phyloP scores from a whole-genome alignment of 2,113 vertebrate species.

The Lepidothrix coronata region DNA sequence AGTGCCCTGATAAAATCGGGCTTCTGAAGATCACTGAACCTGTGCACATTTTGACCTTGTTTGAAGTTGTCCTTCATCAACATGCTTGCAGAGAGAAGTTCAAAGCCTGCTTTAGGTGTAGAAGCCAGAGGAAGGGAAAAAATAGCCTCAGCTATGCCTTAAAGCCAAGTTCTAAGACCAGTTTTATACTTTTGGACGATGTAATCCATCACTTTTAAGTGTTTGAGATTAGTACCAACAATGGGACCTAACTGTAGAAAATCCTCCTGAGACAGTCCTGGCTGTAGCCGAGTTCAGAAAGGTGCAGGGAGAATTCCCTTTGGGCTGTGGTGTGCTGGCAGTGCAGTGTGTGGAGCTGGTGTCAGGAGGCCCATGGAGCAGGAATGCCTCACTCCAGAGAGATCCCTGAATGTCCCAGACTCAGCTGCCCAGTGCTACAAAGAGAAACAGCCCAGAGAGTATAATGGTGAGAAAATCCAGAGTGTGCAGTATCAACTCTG shows the following conservation, averaged over 20 bases:
- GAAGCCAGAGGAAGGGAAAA: background rate
- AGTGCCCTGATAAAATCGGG: conserved; percentile 11
- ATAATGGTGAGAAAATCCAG: background rate
- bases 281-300: background rate
- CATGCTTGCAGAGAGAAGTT: background rate
- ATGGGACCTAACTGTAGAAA: background rate
- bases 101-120: conserved; percentile 2
- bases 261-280: background rate
- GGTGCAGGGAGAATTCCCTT: background rate
- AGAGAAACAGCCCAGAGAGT: background rate
- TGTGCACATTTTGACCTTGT: conserved; percentile 6
- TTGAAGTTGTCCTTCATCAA: conserved; percentile 16
- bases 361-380: background rate
- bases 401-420: background rate
- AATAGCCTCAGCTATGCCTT: background rate
- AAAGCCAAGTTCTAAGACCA: background rate
- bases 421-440: background rate
- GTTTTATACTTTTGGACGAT: background rate
- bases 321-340: background rate
- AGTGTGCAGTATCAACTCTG: background rate
- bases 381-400: background rate
- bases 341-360: background rate
- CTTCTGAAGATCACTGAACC: conserved; percentile 9
- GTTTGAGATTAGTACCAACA: background rate
- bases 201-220: conserved; percentile 1